These are phyloP conservation scores for Drosophila nannoptera DNA, from an alignment of 1,140 invertebrate species.

Conservation along the genomic window DNA sequence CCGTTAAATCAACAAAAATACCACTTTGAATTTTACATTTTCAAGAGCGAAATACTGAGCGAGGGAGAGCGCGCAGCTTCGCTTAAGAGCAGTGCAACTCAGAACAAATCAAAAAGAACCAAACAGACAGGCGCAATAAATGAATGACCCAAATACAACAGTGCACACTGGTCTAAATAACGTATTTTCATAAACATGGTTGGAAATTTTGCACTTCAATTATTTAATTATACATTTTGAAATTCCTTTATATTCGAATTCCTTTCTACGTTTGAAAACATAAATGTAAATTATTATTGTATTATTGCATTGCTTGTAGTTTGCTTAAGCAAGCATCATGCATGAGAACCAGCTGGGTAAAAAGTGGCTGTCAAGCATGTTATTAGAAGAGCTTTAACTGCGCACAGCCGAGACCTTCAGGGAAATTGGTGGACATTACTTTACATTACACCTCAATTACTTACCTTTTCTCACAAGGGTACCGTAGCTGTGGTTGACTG, in stretches of 20 bases:
- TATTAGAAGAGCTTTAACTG: slow-evolving; percentile 28
- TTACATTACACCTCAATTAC: slow-evolving; percentile 54
- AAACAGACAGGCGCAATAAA: slow-evolving; percentile 48
- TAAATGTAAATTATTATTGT: no score
- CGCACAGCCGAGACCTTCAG: slow-evolving; percentile 36
- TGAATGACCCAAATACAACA: slow-evolving; percentile 47
- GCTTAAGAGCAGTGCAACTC: slow-evolving; percentile 32
- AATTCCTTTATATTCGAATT: no score
- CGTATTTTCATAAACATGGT: slow-evolving; percentile 28
- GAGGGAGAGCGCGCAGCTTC: slow-evolving; percentile 17
- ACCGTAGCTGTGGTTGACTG: slow-evolving; percentile 39
- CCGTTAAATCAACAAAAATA: slow-evolving; percentile 46
- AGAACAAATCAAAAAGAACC: slow-evolving; percentile 38
- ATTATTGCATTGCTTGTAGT: not conserved
- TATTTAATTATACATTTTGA: not conserved
- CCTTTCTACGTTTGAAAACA: no score
- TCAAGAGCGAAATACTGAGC: slow-evolving; percentile 9
- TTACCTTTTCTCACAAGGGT: slow-evolving; percentile 54
- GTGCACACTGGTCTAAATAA: slow-evolving; percentile 41
- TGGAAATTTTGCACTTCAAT: not conserved
- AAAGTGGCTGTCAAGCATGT: slow-evolving; percentile 18
- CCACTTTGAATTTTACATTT: slow-evolving; percentile 29
- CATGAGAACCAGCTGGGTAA: slow-evolving; percentile 29
- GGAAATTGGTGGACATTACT: slow-evolving; percentile 50
- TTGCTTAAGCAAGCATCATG: not conserved